Base-by-base conservation (phyloP, 2,888 invertebrate genomes). In the Drosophila diplacantha region DNA sequence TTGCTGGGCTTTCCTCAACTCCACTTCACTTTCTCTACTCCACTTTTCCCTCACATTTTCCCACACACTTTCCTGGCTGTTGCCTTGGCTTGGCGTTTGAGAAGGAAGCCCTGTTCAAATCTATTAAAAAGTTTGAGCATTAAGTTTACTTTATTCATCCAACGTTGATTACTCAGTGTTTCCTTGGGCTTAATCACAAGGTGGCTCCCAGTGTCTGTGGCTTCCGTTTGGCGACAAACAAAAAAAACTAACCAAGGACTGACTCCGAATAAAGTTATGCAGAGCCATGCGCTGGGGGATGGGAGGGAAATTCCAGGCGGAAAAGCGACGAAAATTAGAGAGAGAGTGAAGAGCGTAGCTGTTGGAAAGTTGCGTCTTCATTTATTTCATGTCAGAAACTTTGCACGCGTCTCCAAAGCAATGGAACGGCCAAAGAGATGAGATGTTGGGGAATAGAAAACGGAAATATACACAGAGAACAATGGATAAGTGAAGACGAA, bases 351-450 rank as follows among this genome's bases (percentile, higher is more conserved):
- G 20, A 38, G 38, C 7, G 18, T 18, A 7, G 55, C 50, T 31
- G 44, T 7, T 31, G 31, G 43, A 37, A 50, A 51, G 52, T 53
- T 49, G 55, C 56, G 47, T 59, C 67, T 76, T 67, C 72, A 81
- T 79, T 72, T 65, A 52, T 82, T 63, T 61, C 56, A 65, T 69
- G 82, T 81, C 80, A 81, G 32, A 69, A 69, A 61, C 50, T 68
- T 68, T 54, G 46, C 68, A 35, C 65, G 66, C 47, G 38, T 35
- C 34, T 65, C 34, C 31, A 16, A 34, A 35, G 52, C 32, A 38
- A 34, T 14, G 44, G 20, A 31, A 24, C 20, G 32, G 11, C 31
- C 26, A 38, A 38, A 34, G 61, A 26, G 61, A 39, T 18, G 5
- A 12, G 32, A 20, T 32, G 39, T n/a, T 14, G 18, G 4, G 31